Conservation (phyloP, 1,140 invertebrate species). For the Trypoxylus dichotomus region DNA sequence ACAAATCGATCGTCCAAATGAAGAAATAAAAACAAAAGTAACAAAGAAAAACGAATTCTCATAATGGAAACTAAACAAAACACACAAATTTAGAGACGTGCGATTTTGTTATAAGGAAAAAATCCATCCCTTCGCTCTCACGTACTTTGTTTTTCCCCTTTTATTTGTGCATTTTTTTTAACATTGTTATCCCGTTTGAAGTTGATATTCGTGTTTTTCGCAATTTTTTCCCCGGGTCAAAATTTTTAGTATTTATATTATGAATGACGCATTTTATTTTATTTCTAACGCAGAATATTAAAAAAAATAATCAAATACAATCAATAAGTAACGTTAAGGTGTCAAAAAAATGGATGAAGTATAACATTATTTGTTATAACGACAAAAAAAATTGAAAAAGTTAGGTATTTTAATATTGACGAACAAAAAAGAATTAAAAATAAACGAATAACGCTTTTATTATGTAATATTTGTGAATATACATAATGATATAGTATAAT, state of each 20-base stretch:
- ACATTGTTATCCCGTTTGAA: too few relatives aligned
- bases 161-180: too few relatives aligned
- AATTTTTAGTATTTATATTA: conserved; percentile 14
- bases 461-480: conserved; percentile 23
- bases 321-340: not conserved
- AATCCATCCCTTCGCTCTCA: too few relatives aligned
- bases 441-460: conserved; percentile 13
- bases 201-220: too few relatives aligned
- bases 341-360: not conserved
- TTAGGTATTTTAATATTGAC: conserved; percentile 1
- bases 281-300: too few relatives aligned
- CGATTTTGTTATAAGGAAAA: not conserved
- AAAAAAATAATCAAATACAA: not conserved
- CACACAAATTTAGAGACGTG: not conserved
- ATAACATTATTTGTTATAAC: too few relatives aligned
- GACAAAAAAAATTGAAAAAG: not conserved
- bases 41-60: not conserved
- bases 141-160: too few relatives aligned
- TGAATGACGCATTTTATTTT: too few relatives aligned
- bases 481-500: conserved; percentile 2
- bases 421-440: not conserved
- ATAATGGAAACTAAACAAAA: not conserved
- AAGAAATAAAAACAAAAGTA: not conserved
- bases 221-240: not conserved
- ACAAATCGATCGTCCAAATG: conserved; percentile 1